Percentiles rank a stretch among this genome's conserved stretches.
Evolutionary conservation across 2,113 vertebrate species (phyloP).

Genomic region (Siphamia tubifer): DNA sequence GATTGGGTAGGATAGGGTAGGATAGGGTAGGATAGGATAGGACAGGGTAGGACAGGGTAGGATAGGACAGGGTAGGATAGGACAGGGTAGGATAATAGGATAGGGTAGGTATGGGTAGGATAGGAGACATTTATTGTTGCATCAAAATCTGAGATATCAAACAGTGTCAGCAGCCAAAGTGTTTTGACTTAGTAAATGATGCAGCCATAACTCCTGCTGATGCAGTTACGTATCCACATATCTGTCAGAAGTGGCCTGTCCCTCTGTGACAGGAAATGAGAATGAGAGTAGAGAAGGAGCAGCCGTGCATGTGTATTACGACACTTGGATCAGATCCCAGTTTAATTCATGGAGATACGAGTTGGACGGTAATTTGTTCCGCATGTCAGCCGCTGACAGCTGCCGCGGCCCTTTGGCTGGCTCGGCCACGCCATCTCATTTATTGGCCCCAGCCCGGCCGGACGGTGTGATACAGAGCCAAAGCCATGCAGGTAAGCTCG

Average conservation of each 20-base stretch:
- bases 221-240: constrained; percentile 28
- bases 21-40: too few relatives aligned
- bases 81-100: too few relatives aligned
- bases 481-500: constrained; percentile 15
- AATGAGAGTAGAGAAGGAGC: background rate
- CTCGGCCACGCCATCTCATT: constrained; percentile 1
- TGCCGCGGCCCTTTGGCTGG: constrained; percentile 25
- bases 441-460: constrained; percentile 22
- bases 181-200: constrained; percentile 3
- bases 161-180: background rate
- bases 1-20: too few relatives aligned
- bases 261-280: background rate
- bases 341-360: constrained; percentile 30
- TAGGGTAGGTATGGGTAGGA: too few relatives aligned
- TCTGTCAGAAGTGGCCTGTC: background rate
- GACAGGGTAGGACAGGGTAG: too few relatives aligned
- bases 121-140: background rate
- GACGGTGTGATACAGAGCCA: constrained; percentile 1
- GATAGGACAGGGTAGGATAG: too few relatives aligned
- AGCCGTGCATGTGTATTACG: background rate
- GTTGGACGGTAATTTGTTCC: constrained; percentile 50
- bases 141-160: background rate
- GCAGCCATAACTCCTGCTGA: background rate
- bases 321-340: constrained; percentile 13
- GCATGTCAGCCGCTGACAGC: constrained; percentile 44